phyloP scores from a whole-genome alignment of 2,797 vertebrate species.

The Pantherophis vulpinus region DNA sequence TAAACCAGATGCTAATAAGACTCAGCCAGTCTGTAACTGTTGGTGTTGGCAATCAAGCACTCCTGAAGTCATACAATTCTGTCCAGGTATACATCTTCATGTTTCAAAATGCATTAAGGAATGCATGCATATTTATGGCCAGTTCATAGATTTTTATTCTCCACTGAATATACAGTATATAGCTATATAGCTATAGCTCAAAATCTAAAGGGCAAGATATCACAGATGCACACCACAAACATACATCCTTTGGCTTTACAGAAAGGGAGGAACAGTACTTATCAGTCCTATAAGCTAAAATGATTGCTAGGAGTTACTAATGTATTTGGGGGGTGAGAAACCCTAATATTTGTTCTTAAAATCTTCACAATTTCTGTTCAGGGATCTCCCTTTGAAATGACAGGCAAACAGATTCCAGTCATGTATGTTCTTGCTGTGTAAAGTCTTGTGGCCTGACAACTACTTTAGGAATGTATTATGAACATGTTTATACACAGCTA shows the following conservation, averaged over 20 bases:
- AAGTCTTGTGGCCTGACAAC: background rate
- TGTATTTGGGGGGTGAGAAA: background rate
- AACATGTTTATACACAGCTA: background rate
- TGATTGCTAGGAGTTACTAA: background rate
- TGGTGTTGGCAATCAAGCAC: background rate
- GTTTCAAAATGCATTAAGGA: background rate
- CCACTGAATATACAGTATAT: background rate
- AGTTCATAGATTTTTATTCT: background rate
- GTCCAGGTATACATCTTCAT: background rate
- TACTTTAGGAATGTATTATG: background rate
- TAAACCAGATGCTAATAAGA: background rate
- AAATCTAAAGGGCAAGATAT: background rate
- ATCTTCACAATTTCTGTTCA: background rate
- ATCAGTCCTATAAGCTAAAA: background rate
- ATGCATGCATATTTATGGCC: background rate
- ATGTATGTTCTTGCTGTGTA: background rate
- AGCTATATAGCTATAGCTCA: background rate
- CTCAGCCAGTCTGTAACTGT: background rate
- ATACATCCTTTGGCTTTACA: background rate
- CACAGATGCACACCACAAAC: background rate
- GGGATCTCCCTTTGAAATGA: background rate
- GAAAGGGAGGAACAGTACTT: background rate
- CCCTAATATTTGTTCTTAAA: background rate
- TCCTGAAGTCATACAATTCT: background rate
- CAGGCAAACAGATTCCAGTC: background rate